phyloP scores from a whole-genome alignment of 2,113 vertebrate species.

The Cynopterus brachyotis region DNA sequence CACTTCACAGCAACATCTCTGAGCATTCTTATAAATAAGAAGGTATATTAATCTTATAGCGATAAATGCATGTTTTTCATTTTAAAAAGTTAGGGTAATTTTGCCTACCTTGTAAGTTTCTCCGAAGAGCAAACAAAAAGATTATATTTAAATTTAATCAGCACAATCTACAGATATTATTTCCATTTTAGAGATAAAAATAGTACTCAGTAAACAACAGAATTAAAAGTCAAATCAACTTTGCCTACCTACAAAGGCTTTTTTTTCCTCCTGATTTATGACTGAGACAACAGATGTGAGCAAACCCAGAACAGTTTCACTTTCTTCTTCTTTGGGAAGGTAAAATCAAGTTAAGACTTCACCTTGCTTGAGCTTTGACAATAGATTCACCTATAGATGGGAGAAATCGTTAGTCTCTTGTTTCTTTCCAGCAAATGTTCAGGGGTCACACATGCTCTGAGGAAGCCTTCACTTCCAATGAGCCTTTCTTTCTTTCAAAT shows the following conservation, averaged over 20 bases:
- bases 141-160: not conserved
- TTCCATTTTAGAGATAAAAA: constrained; percentile 12
- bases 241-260: not conserved
- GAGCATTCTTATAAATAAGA: not conserved
- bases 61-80: not conserved
- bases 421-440: not conserved
- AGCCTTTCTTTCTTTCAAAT: not conserved
- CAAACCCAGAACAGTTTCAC: not conserved
- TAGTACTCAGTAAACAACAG: not conserved
- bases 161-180: not conserved
- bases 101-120: not conserved
- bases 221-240: not conserved
- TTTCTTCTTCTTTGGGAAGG: not conserved
- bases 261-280: not conserved
- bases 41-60: not conserved
- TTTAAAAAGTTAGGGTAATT: not conserved
- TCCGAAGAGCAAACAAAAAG: not conserved
- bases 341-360: not conserved
- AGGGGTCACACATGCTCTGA: not conserved
- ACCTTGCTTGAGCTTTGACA: not conserved
- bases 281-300: not conserved
- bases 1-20: not conserved
- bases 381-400: not conserved
- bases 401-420: not conserved
- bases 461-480: not conserved